A percentile compares a stretch with the other conserved stretches of the same genome.
Evolutionary conservation across 2,797 vertebrate genomes (phyloP).

Genomic region (Acanthurus leucopareius): DNA sequence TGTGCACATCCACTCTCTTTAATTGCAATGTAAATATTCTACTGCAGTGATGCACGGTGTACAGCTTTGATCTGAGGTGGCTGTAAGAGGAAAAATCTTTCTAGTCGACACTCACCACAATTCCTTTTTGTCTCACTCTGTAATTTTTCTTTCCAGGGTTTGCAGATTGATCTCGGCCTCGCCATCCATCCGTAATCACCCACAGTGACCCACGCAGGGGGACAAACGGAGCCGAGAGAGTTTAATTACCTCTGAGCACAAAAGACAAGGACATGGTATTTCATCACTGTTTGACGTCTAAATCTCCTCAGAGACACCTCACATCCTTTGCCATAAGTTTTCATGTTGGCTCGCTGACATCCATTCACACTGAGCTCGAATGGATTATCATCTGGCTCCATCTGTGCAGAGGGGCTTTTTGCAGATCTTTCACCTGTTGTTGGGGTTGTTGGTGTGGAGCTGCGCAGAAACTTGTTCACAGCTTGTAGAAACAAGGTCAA

Average conservation of each 20-base stretch:
- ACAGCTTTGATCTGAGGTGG: constrained; percentile 45
- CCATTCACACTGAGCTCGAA: constrained; percentile 37
- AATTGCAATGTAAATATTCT: constrained; percentile 63
- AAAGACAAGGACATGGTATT: constrained; percentile 62
- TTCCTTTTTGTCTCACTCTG: constrained; percentile 31
- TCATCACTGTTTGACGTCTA: constrained; percentile 56
- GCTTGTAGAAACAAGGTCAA: constrained; percentile 26
- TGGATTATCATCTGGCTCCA: constrained; percentile 47
- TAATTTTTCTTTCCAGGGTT: constrained; percentile 50
- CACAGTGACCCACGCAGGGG: constrained; percentile 47
- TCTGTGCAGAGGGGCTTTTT: constrained; percentile 42
- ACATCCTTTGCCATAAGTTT: constrained; percentile 36
- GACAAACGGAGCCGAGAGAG: constrained; percentile 30
- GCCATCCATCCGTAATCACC: constrained; percentile 50
- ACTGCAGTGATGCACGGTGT: constrained; percentile 24
- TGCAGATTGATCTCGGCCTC: constrained; percentile 63
- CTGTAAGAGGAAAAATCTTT: constrained; percentile 20
- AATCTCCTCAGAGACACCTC: constrained; percentile 47
- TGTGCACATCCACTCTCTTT: constrained; percentile 39
- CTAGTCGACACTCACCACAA: constrained; percentile 2
- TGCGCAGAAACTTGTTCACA: constrained; percentile 29
- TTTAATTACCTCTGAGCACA: constrained; percentile 62
- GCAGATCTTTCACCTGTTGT: constrained; percentile 72
- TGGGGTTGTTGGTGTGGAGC: neutral
- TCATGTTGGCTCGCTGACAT: constrained; percentile 20